Evolutionary conservation across 2,888 invertebrate species (phyloP), one percentile per base, ranked within the genome.

Genomic region (Cerastoderma edule): DNA sequence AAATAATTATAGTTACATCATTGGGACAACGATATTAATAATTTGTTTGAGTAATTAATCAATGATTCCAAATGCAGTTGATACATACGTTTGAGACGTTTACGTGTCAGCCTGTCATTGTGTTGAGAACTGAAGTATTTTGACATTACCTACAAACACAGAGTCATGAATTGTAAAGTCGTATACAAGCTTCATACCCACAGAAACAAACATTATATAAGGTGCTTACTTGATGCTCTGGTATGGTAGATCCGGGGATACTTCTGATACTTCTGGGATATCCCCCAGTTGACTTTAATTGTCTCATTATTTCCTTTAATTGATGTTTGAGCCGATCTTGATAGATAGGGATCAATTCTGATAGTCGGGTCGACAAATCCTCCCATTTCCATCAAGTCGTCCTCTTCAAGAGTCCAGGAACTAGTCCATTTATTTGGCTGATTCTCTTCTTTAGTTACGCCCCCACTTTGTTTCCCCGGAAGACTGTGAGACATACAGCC

Each of bases 141-240:
- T n/a, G n/a, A n/a, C n/a, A n/a, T n/a, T n/a, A n/a, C n/a, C n/a
- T n/a, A n/a, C n/a, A n/a, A n/a, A n/a, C n/a, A n/a, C n/a, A n/a
- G n/a, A n/a, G n/a, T n/a, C n/a, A n/a, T n/a, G n/a, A n/a, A n/a
- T n/a, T n/a, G n/a, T n/a, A n/a, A n/a, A n/a, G n/a, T n/a, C n/a
- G n/a, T n/a, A n/a, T n/a, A n/a, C n/a, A n/a, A n/a, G n/a, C n/a
- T n/a, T n/a, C n/a, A n/a, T n/a, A n/a, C n/a, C n/a, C n/a, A n/a
- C n/a, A n/a, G n/a, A n/a, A n/a, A n/a, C n/a, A n/a, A n/a, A n/a
- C n/a, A n/a, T n/a, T n/a, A n/a, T n/a, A n/a, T n/a, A n/a, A n/a
- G n/a, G n/a, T n/a, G 39, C 60, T 39, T 60, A 60, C 60, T 60
- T 24, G 60, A 35, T 24, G 60, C 22, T 39, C 60, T 60, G 13